These are phyloP conservation scores for Psilanteris sp. DNA, from an alignment of 1,140 invertebrate genomes.

Conservation along the genomic window DNA sequence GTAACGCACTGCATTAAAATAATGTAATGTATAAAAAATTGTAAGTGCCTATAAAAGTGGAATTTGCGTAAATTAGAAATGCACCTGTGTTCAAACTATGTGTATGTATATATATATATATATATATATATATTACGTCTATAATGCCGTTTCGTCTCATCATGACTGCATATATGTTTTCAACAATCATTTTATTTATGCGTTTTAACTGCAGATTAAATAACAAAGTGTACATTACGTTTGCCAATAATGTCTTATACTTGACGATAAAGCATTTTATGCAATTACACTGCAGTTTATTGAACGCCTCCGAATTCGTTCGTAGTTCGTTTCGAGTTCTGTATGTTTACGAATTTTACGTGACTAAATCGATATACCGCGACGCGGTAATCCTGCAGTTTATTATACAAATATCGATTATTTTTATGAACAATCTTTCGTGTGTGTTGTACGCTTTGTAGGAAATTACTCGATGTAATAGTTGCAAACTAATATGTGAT, in stretches of 20 bases:
- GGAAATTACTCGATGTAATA: background rate
- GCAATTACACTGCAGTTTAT: conserved; percentile 23
- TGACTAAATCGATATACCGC: conserved; percentile 3
- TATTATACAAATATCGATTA: conserved; percentile 37
- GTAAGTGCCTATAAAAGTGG: background rate
- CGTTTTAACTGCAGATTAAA: conserved; percentile 11
- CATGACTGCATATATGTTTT: conserved; percentile 1
- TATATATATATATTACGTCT: too few relatives aligned
- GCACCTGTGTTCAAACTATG: too few relatives aligned
- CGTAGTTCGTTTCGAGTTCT: conserved; percentile 21
- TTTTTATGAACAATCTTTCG: conserved; percentile 14
- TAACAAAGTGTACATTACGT: conserved; percentile 21
- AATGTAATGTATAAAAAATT: too few relatives aligned
- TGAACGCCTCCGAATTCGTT: conserved; percentile 20
- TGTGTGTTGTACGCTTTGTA: conserved; percentile 1
- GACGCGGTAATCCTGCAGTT: conserved; percentile 20
- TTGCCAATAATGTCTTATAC: conserved; percentile 29
- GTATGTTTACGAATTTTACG: conserved; percentile 30
- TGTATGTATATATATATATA: too few relatives aligned
- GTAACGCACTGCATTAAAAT: too few relatives aligned
- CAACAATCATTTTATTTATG: conserved; percentile 19
- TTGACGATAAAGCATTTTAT: conserved; percentile 13
- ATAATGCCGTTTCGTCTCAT: conserved; percentile 3
- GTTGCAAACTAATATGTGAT: background rate
- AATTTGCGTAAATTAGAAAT: background rate